Base-by-base conservation (phyloP, 2,888 invertebrate genomes). In the Holacanthella duospinosa region DNA sequence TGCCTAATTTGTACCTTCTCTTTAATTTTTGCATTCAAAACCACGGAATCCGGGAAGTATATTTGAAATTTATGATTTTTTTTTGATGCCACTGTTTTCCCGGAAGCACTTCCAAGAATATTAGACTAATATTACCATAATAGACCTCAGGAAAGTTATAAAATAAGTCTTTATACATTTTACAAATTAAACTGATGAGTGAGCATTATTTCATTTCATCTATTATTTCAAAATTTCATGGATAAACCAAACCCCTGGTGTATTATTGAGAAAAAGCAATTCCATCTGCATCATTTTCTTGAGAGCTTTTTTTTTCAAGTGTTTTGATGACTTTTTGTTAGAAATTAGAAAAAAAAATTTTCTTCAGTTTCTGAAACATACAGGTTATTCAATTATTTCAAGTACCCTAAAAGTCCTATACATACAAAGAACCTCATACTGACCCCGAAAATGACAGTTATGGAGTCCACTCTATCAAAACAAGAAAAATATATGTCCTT, bases 391-490 rank as follows among this genome's bases (percentile, higher is more conserved):
- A 36, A 16, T 36, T 12, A n/a, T n/a, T n/a, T n/a, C n/a, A n/a
- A n/a, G n/a, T n/a, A n/a, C n/a, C n/a, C 16, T 16, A 36, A 36
- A 6, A 36, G 9, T 36, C 36, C 36, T 6, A 12, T 36, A 16
- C 16, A 6, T 16, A 16, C 36, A 36, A 16, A 16, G 6, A 16
- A 36, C 9, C 6, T 12, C 6, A 36, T 12, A 36, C 36, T 48
- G 21, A 48, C 55, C 28, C 27, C 19, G 6, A 27, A 55, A 55
- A 21, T 55, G 55, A 55, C 55, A 55, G 4, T 6, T 55, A 24
- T 19, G 9, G 27, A 55, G 55, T 29, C 27, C 55, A 55, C 55
- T 55, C 28, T 6, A 55, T 55, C 24, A 55, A 55, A 55, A 4
- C 21, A 12, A 4, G 29, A 55, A 55, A 29, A 16, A 21, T 36